Evolutionary conservation across 2,797 vertebrate genomes (phyloP).

Genomic region (Ambastaia sidthimunki): DNA sequence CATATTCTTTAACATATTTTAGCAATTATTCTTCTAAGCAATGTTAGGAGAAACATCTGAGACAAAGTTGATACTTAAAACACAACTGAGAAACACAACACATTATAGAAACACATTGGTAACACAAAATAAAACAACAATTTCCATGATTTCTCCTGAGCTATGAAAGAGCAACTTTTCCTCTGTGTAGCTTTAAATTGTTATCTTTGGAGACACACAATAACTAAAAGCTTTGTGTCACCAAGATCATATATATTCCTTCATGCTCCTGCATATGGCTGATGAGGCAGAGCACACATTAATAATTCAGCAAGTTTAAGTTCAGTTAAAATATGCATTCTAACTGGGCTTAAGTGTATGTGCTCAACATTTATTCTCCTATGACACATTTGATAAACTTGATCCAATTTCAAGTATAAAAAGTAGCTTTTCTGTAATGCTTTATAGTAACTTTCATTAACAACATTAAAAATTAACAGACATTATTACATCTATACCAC

Average conservation of each 20-base stretch:
- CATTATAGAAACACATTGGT: too few relatives aligned
- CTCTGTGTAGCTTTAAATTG: too few relatives aligned
- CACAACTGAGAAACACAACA: too few relatives aligned
- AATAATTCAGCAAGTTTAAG: slow-evolving; percentile 76
- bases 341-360: slow-evolving; percentile 76
- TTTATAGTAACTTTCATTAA: background rate
- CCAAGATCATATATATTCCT: slow-evolving; percentile 47
- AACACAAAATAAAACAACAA: too few relatives aligned
- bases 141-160: too few relatives aligned
- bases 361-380: slow-evolving; percentile 61
- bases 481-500: background rate
- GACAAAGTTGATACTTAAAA: too few relatives aligned
- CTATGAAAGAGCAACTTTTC: too few relatives aligned
- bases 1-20: too few relatives aligned
- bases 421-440: background rate
- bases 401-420: slow-evolving; percentile 28
- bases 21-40: too few relatives aligned
- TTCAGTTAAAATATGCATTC: slow-evolving; percentile 76
- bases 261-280: slow-evolving; percentile 26
- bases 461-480: background rate
- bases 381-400: slow-evolving; percentile 68
- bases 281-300: slow-evolving; percentile 59
- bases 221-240: slow-evolving; percentile 67
- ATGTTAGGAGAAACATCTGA: too few relatives aligned
- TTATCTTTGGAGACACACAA: background rate